phyloP scores from a whole-genome alignment of 2,888 invertebrate species.

The Leucoptera coffeella region DNA sequence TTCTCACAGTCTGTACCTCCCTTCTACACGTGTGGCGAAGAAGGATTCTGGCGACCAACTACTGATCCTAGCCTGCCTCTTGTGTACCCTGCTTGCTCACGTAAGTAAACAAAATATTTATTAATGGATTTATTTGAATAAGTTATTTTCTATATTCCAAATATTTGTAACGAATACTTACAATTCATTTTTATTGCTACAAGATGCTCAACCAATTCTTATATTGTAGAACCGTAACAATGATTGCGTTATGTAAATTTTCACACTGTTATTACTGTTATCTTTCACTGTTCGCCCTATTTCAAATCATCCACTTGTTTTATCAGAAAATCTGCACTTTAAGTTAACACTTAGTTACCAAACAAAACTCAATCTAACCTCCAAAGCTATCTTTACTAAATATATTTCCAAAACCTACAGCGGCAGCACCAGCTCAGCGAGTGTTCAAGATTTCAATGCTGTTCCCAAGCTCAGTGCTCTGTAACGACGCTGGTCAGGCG shows the following conservation, averaged over 20 bases:
- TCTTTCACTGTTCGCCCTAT: neutral
- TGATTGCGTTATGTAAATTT: too few species aligned
- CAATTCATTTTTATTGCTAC: neutral
- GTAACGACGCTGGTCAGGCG: conserved; percentile 91
- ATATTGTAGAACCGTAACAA: too few species aligned
- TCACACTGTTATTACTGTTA: neutral
- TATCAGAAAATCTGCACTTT: too few species aligned
- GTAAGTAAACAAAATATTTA: conserved; percentile 51
- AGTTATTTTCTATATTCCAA: neutral
- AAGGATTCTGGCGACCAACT: conserved; percentile 96
- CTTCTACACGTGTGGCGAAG: conserved; percentile 96
- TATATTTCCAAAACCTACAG: conserved; percentile 25
- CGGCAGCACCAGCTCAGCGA: conserved; percentile 85
- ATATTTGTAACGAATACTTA: neutral
- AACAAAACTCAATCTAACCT: too few species aligned
- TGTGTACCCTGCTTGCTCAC: conserved; percentile 87
- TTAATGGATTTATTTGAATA: conserved; percentile 3
- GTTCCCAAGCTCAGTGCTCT: conserved; percentile 94
- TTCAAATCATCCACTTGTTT: too few species aligned
- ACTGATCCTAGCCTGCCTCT: conserved; percentile 71
- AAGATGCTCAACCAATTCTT: too few species aligned
- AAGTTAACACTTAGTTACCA: too few species aligned
- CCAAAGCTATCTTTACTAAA: too few species aligned
- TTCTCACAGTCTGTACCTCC: conserved; percentile 93
- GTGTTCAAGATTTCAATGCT: conserved; percentile 90